Evolutionary conservation across 37 sponge, comb jelly and placozoan species (phyloP).

Genomic region (Lycopodina hypogea): DNA sequence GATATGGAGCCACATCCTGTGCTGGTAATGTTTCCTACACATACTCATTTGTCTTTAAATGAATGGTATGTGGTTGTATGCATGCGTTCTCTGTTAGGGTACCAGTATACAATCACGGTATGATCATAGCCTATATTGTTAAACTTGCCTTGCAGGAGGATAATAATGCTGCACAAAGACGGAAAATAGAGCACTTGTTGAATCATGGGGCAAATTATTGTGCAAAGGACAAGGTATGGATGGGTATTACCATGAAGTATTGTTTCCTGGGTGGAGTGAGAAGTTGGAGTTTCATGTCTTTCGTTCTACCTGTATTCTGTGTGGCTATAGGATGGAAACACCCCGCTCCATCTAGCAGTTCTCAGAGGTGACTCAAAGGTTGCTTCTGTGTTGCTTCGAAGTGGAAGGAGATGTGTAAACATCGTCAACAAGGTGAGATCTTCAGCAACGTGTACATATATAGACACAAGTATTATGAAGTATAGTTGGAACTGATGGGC

Average conservation of each 20-base stretch:
- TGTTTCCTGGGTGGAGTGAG: too few species aligned
- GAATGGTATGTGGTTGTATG: background rate
- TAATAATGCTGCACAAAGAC: slow-evolving; percentile 1
- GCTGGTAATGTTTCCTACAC: background rate
- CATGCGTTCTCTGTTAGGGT: background rate
- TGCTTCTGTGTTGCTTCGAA: background rate
- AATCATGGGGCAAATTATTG: background rate
- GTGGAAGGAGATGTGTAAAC: background rate
- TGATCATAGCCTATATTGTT: background rate
- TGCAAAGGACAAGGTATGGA: slow-evolving; percentile 10
- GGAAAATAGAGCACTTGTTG: slow-evolving; percentile 22
- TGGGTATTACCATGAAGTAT: too few species aligned
- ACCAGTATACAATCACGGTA: background rate
- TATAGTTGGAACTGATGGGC: too few species aligned
- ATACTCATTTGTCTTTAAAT: background rate
- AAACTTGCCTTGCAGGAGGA: background rate
- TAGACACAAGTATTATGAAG: too few species aligned
- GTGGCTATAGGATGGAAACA: slow-evolving; percentile 26
- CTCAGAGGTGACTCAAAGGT: slow-evolving; percentile 1
- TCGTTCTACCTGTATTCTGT: background rate
- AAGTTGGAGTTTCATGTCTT: too few species aligned
- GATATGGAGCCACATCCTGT: background rate
- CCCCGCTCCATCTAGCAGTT: slow-evolving; percentile 15
- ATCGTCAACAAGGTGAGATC: slow-evolving; percentile 10
- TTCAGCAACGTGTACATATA: too few species aligned